Evolutionary conservation across 2,797 vertebrate genomes (phyloP).

Genomic region (Silurus lanzhouensis): DNA sequence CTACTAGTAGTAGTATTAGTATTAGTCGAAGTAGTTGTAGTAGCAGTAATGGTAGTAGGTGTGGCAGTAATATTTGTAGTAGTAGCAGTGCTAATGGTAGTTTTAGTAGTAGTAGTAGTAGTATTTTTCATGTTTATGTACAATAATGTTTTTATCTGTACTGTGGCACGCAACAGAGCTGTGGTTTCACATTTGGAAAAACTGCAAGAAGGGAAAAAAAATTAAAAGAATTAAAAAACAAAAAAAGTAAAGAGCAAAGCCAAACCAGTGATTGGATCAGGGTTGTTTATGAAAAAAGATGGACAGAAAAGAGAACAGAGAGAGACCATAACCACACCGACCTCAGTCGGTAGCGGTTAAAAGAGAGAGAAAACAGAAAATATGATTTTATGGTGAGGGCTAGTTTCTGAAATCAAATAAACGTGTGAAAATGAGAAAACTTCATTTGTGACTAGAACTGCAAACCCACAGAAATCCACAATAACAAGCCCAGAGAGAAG

Average conservation of each 20-base stretch:
- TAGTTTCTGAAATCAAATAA: slow-evolving; percentile 43
- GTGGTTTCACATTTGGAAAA: slow-evolving; percentile 7
- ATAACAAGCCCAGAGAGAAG: slow-evolving; percentile 15
- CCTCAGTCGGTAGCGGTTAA: slow-evolving; percentile 18
- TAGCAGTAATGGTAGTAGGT: neutral
- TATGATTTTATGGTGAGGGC: neutral
- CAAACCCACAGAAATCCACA: slow-evolving; percentile 29
- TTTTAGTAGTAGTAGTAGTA: neutral
- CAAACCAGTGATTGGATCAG: slow-evolving; percentile 36
- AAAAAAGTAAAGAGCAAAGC: slow-evolving; percentile 4
- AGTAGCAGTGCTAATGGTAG: too few relatives aligned
- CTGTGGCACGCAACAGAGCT: neutral
- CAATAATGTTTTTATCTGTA: neutral
- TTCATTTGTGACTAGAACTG: slow-evolving; percentile 27
- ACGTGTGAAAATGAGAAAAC: slow-evolving; percentile 30
- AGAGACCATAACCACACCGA: slow-evolving; percentile 24
- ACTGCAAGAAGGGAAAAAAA: neutral
- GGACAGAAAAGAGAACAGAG: slow-evolving; percentile 22
- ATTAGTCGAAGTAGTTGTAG: neutral
- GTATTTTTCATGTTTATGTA: neutral
- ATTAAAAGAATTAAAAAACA: neutral
- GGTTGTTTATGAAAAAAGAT: slow-evolving; percentile 33
- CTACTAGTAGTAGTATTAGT: neutral
- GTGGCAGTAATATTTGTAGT: too few relatives aligned
- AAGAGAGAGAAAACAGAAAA: slow-evolving; percentile 24